Base-by-base conservation (phyloP, 2,797 vertebrate genomes). In the Poecilia wingei region DNA sequence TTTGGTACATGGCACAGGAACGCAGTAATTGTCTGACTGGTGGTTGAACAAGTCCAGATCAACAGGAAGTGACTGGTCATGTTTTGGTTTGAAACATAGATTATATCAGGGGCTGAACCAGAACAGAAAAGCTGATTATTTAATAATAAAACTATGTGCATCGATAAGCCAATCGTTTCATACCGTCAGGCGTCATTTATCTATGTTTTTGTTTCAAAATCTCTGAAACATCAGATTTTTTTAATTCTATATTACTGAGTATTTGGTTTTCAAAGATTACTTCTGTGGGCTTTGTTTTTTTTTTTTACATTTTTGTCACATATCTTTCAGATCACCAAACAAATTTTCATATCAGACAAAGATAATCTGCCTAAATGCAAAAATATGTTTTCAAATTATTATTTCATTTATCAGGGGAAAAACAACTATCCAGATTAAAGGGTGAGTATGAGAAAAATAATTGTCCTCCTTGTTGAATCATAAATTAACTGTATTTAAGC, bases 1-100 rank as follows among this genome's bases (percentile, higher is more conserved):
- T 70, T 28, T 25, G 31, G 75, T 41, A 72, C 16, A 57, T 28
- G 20, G 39, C 41, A 78, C 74, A 83, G 41, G 57, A 78, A 45
- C 43, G 49, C 3, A 16, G 39, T 25, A 2, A 25, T 68, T 39
- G 6, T 76, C 49, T 61, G n/a, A 81, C 36, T 64, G 45, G 43
- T 36, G 31, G 10, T 57, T 77, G 71, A 3, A 61, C 33, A 18
- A 6, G 47, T 77, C 64, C 2, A 51, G 33, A 78, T 76, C 25
- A 12, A 61, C 0, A 22, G 25, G 39, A 57, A 51, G 16, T 36
- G 41, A 18, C 51, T 31, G 41, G 31, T 9, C 12, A n/a, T n/a
- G 25, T 59, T 36, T 36, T 45, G 57, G 66, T 55, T 79, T 79
- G 5, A 75, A 20, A 33, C 22, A 45, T 5, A 47, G n/a, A 33